phyloP scores from a whole-genome alignment of 2,797 vertebrate genomes.

The Hybognathus amarus region DNA sequence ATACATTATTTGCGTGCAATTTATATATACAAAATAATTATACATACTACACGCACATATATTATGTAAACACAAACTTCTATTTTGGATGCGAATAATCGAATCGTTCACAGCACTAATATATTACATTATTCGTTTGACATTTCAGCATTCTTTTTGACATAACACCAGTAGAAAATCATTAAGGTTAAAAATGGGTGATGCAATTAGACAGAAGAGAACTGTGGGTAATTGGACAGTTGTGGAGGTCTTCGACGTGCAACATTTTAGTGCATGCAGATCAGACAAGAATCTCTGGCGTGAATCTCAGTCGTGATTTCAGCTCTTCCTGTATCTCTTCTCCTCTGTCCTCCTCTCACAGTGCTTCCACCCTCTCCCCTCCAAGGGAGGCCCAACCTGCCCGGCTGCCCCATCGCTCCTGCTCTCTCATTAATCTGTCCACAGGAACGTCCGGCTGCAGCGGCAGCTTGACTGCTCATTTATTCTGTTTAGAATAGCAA shows the following conservation, averaged over 20 bases:
- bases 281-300: neutral
- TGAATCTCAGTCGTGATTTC: conserved; percentile 5
- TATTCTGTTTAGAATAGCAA: conserved; percentile 98
- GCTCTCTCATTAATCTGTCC: conserved; percentile 65
- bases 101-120: rapidly evolving
- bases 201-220: neutral
- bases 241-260: neutral
- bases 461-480: conserved; percentile 95
- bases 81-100: rapidly evolving
- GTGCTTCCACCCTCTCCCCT: conserved; percentile 17
- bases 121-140: neutral
- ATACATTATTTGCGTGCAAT: too few relatives aligned
- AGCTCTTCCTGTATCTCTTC: conserved; percentile 32
- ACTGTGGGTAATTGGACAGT: neutral
- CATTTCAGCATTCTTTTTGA: neutral
- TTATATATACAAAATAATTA: too few relatives aligned
- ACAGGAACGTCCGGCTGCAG: conserved; percentile 84
- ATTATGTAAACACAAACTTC: rapidly evolving
- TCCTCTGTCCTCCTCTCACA: conserved; percentile 2
- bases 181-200: neutral
- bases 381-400: conserved; percentile 32
- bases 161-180: neutral
- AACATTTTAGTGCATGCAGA: conserved; percentile 4
- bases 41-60: too few relatives aligned
- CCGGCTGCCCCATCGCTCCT: conserved; percentile 41